These are phyloP conservation scores for Sylvietta virens DNA, from an alignment of 2,113 vertebrate genomes.

Conservation along the genomic window DNA sequence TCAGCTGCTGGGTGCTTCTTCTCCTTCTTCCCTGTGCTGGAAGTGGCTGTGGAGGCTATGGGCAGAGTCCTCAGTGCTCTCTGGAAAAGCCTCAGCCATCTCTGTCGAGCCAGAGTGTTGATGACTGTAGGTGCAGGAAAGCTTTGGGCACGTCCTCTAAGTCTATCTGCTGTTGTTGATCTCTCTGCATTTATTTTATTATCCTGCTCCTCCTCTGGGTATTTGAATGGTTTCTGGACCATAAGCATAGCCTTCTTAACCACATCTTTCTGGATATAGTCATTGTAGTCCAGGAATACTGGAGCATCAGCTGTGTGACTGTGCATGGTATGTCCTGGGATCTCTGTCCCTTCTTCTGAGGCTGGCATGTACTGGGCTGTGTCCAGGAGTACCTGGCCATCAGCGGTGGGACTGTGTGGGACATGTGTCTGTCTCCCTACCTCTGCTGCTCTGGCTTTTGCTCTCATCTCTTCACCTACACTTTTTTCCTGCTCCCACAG, in stretches of 20 bases:
- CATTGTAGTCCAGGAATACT: rapidly evolving
- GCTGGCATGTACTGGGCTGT: not conserved
- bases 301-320: rapidly evolving
- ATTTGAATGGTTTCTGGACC: not conserved
- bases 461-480: too few species aligned
- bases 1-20: not conserved
- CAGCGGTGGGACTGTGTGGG: rapidly evolving
- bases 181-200: not conserved
- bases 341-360: not conserved
- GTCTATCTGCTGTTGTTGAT: not conserved
- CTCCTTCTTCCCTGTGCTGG: rapidly evolving
- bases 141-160: not conserved
- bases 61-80: not conserved
- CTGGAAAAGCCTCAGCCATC: too few species aligned
- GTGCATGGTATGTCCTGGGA: rapidly evolving
- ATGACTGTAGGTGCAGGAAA: not conserved
- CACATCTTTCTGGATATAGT: rapidly evolving
- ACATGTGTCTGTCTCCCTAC: rapidly evolving
- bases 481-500: too few species aligned
- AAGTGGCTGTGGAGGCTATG: not conserved
- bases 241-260: not conserved
- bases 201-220: not conserved
- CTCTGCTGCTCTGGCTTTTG: not conserved
- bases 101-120: rapidly evolving
- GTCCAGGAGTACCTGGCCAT: not conserved